Evolutionary conservation across 1,140 invertebrate genomes (phyloP).

Genomic region (Sycophaga agraensis): DNA sequence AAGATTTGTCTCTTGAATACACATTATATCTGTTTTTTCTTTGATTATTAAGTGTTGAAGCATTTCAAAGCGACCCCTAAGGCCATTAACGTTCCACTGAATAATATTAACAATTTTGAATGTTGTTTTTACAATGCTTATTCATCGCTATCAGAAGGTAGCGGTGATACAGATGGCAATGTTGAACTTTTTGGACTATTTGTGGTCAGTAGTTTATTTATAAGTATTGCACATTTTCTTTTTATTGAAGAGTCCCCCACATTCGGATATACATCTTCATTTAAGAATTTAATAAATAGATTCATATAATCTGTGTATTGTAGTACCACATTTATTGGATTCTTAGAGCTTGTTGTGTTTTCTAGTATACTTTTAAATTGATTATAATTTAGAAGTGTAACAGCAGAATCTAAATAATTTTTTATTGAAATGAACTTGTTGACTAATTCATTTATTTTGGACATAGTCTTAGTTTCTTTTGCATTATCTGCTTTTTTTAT

Average conservation of each 20-base stretch:
- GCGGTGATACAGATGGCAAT: background rate
- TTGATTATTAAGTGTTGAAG: background rate
- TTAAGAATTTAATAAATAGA: background rate
- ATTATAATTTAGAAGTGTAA: background rate
- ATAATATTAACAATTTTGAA: background rate
- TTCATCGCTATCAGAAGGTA: background rate
- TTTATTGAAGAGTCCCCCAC: background rate
- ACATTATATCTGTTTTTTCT: background rate
- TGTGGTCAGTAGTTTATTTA: background rate
- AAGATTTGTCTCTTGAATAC: constrained; percentile 32
- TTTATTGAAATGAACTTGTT: background rate
- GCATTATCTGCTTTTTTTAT: background rate
- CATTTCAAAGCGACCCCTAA: background rate
- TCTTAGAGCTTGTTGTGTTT: background rate
- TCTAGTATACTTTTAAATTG: constrained; percentile 1
- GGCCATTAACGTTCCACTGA: background rate
- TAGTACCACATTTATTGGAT: background rate
- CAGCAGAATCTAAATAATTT: background rate
- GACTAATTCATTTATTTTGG: no score
- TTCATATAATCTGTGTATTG: background rate
- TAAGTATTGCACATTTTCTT: background rate
- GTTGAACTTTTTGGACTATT: background rate
- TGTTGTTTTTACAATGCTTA: background rate
- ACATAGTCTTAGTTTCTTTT: background rate
- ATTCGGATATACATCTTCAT: background rate